These are phyloP conservation scores for Gastrophysa polygoni DNA, from an alignment of 2,888 invertebrate genomes.

Conservation along the genomic window DNA sequence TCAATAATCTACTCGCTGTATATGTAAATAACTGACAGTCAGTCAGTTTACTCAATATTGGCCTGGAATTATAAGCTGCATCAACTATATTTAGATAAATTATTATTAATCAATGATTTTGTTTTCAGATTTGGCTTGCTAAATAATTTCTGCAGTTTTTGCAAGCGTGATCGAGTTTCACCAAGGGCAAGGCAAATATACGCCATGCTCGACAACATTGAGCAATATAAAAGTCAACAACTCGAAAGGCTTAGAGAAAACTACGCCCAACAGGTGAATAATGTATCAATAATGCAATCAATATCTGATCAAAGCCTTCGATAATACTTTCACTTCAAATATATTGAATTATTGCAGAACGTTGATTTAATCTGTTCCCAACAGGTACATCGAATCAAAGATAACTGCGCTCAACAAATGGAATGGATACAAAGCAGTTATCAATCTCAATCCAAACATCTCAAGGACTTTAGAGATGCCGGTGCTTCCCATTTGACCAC, in stretches of 20 bases:
- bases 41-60: no score
- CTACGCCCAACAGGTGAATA: slow-evolving; percentile 83
- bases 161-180: slow-evolving; percentile 70
- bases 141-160: slow-evolving; percentile 76
- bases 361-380: slow-evolving; percentile 15
- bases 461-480: slow-evolving; percentile 88
- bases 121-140: slow-evolving; percentile 72
- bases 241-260: slow-evolving; percentile 88
- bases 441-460: slow-evolving; percentile 82
- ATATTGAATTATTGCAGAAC: no score
- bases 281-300: no score
- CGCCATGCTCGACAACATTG: slow-evolving; percentile 88
- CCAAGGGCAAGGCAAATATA: slow-evolving; percentile 84
- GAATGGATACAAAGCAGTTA: slow-evolving; percentile 94
- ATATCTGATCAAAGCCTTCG: no score
- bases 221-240: slow-evolving; percentile 87
- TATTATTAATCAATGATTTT: slow-evolving; percentile 14
- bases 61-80: neutral
- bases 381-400: slow-evolving; percentile 84
- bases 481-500: slow-evolving; percentile 87
- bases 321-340: no score
- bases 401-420: slow-evolving; percentile 92
- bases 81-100: neutral
- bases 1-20: no score
- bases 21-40: no score